Base-by-base conservation (phyloP, 2,888 invertebrate genomes). In the Dryobota labecula region DNA sequence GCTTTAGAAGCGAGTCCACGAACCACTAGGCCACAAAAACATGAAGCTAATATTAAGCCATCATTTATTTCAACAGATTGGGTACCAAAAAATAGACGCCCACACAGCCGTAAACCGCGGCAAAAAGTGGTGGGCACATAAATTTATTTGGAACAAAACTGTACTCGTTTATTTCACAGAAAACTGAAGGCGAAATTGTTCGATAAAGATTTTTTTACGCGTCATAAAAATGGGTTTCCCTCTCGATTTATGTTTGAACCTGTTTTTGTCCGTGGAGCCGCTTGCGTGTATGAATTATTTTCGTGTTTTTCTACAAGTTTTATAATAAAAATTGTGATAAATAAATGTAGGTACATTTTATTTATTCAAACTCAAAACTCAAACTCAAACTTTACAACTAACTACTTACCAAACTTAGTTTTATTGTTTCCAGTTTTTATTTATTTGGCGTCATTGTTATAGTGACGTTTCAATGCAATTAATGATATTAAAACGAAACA, bases 161-260 rank as follows among this genome's bases (percentile, higher is more conserved):
- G 78, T 70, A 67, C 70, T 73, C 73, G 62, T 71, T 78, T 74
- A 75, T 82, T 77, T 73, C 64, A 71, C 66, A 69, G 57, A 65
- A 76, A 75, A 79, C 76, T 84, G 73, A 75, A 74, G 74, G 69
- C 65, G 69, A 84, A 84, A 84, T 82, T 79, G 78, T 78, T 84
- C 84, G 74, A 76, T 83, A 70, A 76, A 82, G 79, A 75, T 76
- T 83, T 83, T 73, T 76, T 84, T 76, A 78, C 83, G 84, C 84
- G 57, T 82, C 83, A 84, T 83, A 83, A 83, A 78, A 82, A 76
- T 72, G 70, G 70, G 73, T 70, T 72, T 66, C 51, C 62, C 53
- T 41, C 54, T 73, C 84, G 57, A 83, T 84, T 83, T 83, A 82
- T 84, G 79, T 73, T 64, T 62, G 58, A 63, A 74, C 82, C 73